Base-by-base conservation (phyloP, 2,113 vertebrate genomes). In the Hemichromis elongatus region DNA sequence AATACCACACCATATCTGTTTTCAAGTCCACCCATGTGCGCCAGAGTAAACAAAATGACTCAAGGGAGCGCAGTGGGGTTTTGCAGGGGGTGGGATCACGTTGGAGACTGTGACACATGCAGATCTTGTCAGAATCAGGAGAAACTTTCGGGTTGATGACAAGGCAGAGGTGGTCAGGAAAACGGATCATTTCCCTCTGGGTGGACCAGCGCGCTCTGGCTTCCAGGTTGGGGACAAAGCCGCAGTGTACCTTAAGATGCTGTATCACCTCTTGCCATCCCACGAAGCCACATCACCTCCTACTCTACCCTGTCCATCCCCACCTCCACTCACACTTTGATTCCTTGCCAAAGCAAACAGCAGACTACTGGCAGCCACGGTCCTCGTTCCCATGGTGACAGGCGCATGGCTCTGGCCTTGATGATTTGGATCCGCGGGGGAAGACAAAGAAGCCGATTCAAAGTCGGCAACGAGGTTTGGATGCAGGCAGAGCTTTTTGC, bases 391-490 rank as follows among this genome's bases (percentile, higher is more conserved):
- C 95, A 92, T 81, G 89, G 96, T 52, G 92, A 96, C 91, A 40
- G 18, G 81, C 63, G 90, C 92, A 84, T 88, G 90, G 95, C 92
- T 68, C 93, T 26, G 93, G 95, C 94, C 92, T 92, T 94, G 89
- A 86, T 96, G 96, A 96, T 96, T 95, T 93, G 92, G 94, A 97
- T 96, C 95, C 92, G 91, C 87, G 94, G 94, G 68, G 75, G 57
- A 56, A 8, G 92, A 97, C 96, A 97, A 97, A 97, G 96, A 94
- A 90, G 91, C 89, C 88, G 90, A 96, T 97, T 97, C 96, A 97
- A 93, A 81, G 78, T 33, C 63, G 77, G 86, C 78, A 79, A 16
- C 86, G 66, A 92, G 85, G 82, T 91, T 84, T 90, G 86, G 87
- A 92, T 91, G 89, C 89, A 91, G 94, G 84, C 92, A 89, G 90